These are phyloP conservation scores for Petrocephalus microphthalmus DNA, from an alignment of 2,113 vertebrate species.

Conservation along the genomic window DNA sequence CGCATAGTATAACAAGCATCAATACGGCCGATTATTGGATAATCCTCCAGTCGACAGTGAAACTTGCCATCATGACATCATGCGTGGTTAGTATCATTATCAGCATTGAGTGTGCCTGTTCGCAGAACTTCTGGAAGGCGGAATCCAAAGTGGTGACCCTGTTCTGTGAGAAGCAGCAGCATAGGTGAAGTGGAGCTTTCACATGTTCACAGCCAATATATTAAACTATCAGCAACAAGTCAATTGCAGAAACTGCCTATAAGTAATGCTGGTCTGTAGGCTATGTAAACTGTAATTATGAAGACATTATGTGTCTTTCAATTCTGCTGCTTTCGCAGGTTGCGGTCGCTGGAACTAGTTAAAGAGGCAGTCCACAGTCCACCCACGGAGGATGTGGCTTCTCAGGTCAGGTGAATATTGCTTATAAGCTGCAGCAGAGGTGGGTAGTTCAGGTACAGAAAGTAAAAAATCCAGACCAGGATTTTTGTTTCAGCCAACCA, in stretches of 20 bases:
- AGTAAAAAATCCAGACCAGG: too few relatives aligned
- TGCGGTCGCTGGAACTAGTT: constrained; percentile 43
- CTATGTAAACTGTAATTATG: neutral
- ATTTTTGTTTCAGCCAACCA: too few relatives aligned
- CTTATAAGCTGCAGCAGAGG: neutral
- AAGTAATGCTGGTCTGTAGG: neutral
- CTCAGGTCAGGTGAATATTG: neutral
- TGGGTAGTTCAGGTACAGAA: too few relatives aligned
- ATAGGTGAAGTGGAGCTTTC: constrained; percentile 54
- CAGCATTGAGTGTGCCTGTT: constrained; percentile 16
- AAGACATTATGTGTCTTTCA: neutral
- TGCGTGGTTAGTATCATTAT: neutral
- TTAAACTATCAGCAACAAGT: too few relatives aligned
- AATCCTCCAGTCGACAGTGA: neutral
- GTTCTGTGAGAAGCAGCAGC: constrained; percentile 63
- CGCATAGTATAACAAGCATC: neutral
- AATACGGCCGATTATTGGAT: neutral
- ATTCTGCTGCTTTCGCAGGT: constrained; percentile 40
- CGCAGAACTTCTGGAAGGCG: constrained; percentile 68
- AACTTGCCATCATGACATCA: neutral
- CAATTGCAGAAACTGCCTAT: neutral
- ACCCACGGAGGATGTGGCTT: neutral
- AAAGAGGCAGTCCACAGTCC: neutral
- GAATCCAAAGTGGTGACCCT: constrained; percentile 59
- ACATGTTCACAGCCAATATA: neutral